Base-by-base conservation (phyloP, 2,113 vertebrate genomes). In the Rhizomys pruinosus region DNA sequence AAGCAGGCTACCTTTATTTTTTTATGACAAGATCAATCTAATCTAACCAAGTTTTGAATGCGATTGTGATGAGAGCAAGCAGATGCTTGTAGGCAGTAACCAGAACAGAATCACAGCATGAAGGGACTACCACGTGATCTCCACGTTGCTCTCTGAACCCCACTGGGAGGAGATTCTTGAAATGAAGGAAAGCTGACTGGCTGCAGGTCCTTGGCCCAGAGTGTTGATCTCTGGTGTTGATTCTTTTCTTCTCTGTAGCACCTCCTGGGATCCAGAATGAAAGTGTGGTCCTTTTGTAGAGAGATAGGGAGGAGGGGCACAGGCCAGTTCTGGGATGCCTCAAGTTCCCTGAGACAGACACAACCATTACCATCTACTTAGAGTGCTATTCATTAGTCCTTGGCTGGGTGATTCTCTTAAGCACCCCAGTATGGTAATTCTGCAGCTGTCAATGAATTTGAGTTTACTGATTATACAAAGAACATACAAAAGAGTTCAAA, bases 31-130 rank as follows among this genome's bases (percentile, higher is more conserved):
- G 97, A 96, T 97, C 63, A 78, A 91, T 97, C 93, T 91, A 96
- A 96, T 95, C 69, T 96, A 96, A 95, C 97, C 89, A 95, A 96
- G 78, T 94, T 95, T 94, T 95, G 87, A 96, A 97, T 96, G 96
- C 68, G 80, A 91, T 89, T 84, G 64, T 69, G 47, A 64, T 91
- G 88, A 94, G 95, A 77, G n/a, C 84, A 84, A 88, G 87, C 86
- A 89, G 92, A 52, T 90, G 87, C 79, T 71, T 7, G 17, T 32
- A 89, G 82, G 16, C 93, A 93, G 71, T 94, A 92, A 95, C 92
- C 88, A 77, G 91, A 93, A 93, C 64, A 88, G 95, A 93, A 91
- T 68, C 3, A 5, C 89, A 89, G 82, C 47, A 92, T 25, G 87
- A 92, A 95, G 91, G 80, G 89, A 95, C 90, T 39, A 73, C 20